A percentile compares a stretch with the other conserved stretches of the same genome.
phyloP scores from a whole-genome alignment of 2,888 invertebrate species.

The Penaeus monodon region DNA sequence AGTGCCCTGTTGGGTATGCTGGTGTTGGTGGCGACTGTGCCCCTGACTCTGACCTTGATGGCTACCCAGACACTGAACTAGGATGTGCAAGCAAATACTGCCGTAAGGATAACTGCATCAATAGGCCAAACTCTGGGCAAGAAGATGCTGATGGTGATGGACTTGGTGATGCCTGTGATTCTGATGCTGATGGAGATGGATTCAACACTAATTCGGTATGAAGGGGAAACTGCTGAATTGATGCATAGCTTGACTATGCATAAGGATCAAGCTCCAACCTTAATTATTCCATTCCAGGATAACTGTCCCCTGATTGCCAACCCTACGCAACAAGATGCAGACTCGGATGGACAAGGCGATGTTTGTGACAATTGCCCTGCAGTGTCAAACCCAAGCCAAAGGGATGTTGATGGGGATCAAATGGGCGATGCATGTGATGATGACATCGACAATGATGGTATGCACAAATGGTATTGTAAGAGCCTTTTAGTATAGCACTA shows the following conservation, averaged over 20 bases:
- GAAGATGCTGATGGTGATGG: conserved; percentile 75
- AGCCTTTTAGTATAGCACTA: too few species aligned
- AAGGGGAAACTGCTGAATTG: conserved; percentile 76
- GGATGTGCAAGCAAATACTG: conserved; percentile 81
- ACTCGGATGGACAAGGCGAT: conserved; percentile 89
- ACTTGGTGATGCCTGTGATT: conserved; percentile 91
- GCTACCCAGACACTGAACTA: conserved; percentile 85
- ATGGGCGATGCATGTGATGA: conserved; percentile 74
- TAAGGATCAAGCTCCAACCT: too few species aligned
- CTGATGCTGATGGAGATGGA: conserved; percentile 87
- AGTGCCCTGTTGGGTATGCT: conserved; percentile 89
- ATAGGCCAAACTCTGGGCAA: conserved; percentile 76
- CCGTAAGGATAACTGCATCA: conserved; percentile 83
- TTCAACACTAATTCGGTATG: conserved; percentile 74
- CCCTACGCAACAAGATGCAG: conserved; percentile 84
- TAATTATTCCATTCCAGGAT: conserved; percentile 78
- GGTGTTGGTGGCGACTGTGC: conserved; percentile 90
- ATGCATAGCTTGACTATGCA: conserved; percentile 63
- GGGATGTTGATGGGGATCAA: conserved; percentile 86
- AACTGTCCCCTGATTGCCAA: conserved; percentile 89
- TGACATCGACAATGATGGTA: conserved; percentile 73
- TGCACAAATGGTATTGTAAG: conserved; percentile 69
- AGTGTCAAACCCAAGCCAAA: conserved; percentile 87
- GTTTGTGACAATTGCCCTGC: conserved; percentile 89
- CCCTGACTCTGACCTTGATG: conserved; percentile 87